Conservation (phyloP, 2,888 invertebrate species). For the Agrochola lychnidis region DNA sequence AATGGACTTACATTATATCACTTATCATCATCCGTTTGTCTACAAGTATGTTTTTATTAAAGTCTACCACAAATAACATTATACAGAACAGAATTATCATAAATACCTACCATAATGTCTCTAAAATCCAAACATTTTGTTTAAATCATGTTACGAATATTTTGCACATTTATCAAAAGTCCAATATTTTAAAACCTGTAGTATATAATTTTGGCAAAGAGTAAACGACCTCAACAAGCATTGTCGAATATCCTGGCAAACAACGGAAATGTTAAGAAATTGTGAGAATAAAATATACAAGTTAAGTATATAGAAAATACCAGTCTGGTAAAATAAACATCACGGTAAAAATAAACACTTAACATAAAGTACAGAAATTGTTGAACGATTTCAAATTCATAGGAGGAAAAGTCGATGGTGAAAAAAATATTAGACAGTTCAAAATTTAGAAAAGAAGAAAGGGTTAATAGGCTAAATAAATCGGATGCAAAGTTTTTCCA, state of each 20-base stretch:
- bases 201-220: slow-evolving; percentile 7
- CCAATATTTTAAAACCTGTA: not conserved
- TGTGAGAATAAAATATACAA: slow-evolving; percentile 17
- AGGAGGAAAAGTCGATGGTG: not conserved
- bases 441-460: not conserved
- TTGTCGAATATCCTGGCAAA: slow-evolving; percentile 12
- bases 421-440: not conserved
- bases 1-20: not conserved
- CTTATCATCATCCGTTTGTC: slow-evolving; percentile 3
- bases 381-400: not conserved
- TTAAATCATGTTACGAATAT: slow-evolving; percentile 15
- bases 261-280: slow-evolving; percentile 33
- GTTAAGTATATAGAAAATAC: slow-evolving; percentile 17
- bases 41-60: not conserved
- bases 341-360: slow-evolving; percentile 1
- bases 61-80: not conserved
- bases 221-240: slow-evolving; percentile 31
- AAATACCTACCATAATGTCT: not conserved
- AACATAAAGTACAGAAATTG: not conserved
- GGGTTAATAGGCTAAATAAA: not conserved
- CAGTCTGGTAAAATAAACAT: slow-evolving; percentile 11
- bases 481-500: no score
- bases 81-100: not conserved
- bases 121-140: not conserved
- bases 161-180: slow-evolving; percentile 31